Percentiles rank a stretch among this genome's conserved stretches.
phyloP scores from a whole-genome alignment of 1,140 invertebrate species.

The Diploscapter pachys region DNA sequence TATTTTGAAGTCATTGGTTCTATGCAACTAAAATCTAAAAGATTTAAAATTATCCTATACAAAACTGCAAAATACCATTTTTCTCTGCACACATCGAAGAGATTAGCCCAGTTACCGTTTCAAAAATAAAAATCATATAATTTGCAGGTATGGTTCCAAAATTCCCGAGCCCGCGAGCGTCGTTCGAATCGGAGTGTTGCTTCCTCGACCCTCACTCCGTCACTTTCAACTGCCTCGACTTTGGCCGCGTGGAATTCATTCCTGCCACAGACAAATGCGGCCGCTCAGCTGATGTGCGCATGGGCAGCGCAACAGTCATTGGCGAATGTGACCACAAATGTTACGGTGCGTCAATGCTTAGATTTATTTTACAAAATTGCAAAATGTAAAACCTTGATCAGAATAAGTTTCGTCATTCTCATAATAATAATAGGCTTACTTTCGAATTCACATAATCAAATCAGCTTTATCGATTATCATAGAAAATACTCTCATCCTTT shows the following conservation, averaged over 20 bases:
- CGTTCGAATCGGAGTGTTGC: conserved; percentile 60
- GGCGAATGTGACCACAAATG: not conserved
- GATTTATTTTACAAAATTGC: conserved; percentile 3
- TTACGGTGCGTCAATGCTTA: conserved; percentile 8
- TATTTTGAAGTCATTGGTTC: not conserved
- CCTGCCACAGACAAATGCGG: not conserved
- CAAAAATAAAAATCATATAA: conserved; percentile 15
- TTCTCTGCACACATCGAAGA: not conserved
- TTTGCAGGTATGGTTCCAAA: conserved; percentile 84
- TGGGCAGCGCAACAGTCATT: conserved; percentile 14
- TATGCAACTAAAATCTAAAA: not conserved
- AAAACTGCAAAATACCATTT: not conserved
- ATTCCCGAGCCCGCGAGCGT: conserved; percentile 84
- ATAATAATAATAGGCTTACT: no score
- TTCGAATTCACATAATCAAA: no score
- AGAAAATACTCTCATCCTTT: no score
- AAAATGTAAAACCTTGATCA: not conserved
- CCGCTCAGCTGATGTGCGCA: conserved; percentile 32
- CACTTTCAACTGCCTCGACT: conserved; percentile 8
- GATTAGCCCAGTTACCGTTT: not conserved
- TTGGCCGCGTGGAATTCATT: conserved; percentile 1
- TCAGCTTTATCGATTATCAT: no score
- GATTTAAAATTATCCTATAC: not conserved
- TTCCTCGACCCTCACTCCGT: conserved; percentile 36
- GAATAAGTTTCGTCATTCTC: not conserved